phyloP scores from a whole-genome alignment of 2,797 vertebrate species.

The Tangara arthus region DNA sequence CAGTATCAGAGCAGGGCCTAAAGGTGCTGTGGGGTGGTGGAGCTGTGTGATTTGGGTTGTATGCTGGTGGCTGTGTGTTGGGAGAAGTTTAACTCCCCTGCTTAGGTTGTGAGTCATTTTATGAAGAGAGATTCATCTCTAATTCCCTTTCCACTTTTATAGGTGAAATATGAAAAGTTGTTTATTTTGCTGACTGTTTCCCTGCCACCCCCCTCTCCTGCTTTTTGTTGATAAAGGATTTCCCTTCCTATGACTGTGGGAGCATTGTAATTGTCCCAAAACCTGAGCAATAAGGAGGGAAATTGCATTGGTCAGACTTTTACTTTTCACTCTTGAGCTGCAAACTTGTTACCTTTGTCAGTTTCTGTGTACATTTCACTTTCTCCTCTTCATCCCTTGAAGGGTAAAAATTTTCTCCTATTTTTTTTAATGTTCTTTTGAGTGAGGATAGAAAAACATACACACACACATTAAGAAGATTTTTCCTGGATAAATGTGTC shows the following conservation, averaged over 20 bases:
- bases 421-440: background rate
- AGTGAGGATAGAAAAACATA: background rate
- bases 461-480: background rate
- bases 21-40: background rate
- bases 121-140: accelerated
- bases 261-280: background rate
- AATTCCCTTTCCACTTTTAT: background rate
- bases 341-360: background rate
- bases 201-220: accelerated
- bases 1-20: accelerated
- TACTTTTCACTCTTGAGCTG: background rate
- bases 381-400: background rate
- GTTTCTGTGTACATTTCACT: background rate
- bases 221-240: background rate
- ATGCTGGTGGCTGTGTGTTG: accelerated
- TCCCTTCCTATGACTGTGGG: background rate
- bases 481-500: background rate
- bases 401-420: background rate
- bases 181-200: background rate
- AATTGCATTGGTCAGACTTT: background rate
- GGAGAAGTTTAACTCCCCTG: background rate
- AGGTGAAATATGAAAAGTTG: background rate
- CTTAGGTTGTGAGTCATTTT: background rate
- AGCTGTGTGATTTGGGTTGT: accelerated
- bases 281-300: background rate